phyloP scores from a whole-genome alignment of 2,797 vertebrate species.

The Bufotes viridis region DNA sequence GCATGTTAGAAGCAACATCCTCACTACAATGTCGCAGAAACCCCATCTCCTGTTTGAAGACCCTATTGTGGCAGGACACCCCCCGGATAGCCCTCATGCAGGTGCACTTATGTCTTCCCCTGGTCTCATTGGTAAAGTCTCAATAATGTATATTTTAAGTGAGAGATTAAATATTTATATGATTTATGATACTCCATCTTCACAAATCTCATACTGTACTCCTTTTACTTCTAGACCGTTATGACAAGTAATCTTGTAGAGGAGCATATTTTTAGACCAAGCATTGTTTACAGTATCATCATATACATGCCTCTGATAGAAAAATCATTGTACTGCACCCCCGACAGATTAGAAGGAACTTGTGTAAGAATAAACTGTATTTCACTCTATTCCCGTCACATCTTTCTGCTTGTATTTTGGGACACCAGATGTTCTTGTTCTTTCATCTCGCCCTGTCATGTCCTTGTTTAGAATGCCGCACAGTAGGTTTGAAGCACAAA shows the following conservation, averaged over 20 bases:
- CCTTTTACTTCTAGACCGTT: neutral
- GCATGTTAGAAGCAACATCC: too few relatives aligned
- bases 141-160: too few relatives aligned
- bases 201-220: neutral
- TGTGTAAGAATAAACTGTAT: constrained; percentile 14
- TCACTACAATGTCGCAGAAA: too few relatives aligned
- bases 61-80: too few relatives aligned
- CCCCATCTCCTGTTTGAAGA: too few relatives aligned
- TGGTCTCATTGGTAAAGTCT: too few relatives aligned
- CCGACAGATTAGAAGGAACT: constrained; percentile 33
- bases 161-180: neutral
- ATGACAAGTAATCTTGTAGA: neutral
- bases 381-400: constrained; percentile 47
- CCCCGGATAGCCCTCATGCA: too few relatives aligned
- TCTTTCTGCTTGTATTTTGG: constrained; percentile 48
- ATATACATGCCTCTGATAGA: neutral
- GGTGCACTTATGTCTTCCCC: too few relatives aligned
- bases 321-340: neutral
- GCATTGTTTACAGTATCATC: constrained; percentile 19
- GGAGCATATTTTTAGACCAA: constrained; percentile 3
- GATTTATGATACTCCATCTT: neutral
- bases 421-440: constrained; percentile 55
- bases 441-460: constrained; percentile 52
- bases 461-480: constrained; percentile 53
- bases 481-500: constrained; percentile 49